Evolutionary conservation across 2,797 vertebrate species (phyloP).

Genomic region (Danio tinwini): DNA sequence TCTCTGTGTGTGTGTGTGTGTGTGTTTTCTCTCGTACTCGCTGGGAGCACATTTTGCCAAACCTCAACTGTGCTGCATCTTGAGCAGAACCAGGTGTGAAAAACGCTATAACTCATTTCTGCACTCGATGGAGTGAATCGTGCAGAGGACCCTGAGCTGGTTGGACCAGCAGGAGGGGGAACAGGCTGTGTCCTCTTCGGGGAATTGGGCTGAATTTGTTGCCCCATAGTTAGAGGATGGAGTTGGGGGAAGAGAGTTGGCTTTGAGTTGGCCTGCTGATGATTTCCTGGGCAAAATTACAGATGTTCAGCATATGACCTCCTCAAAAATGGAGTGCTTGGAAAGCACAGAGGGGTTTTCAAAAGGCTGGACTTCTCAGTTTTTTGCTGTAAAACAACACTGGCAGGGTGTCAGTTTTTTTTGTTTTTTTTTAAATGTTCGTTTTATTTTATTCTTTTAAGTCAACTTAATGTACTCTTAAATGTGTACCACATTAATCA

Average conservation of each 20-base stretch:
- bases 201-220: constrained; percentile 57
- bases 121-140: constrained; percentile 70
- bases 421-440: constrained; percentile 21
- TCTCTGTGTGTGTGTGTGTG: neutral
- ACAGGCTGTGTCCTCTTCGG: constrained; percentile 41
- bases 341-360: constrained; percentile 72
- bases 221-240: constrained; percentile 45
- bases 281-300: constrained; percentile 88
- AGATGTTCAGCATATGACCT: constrained; percentile 89
- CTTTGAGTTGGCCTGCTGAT: constrained; percentile 76
- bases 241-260: constrained; percentile 7
- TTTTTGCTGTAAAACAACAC: constrained; percentile 50
- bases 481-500: constrained; percentile 5
- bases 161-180: constrained; percentile 47
- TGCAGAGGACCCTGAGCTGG: constrained; percentile 57
- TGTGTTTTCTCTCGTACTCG: constrained; percentile 65
- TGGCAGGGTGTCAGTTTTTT: constrained; percentile 15
- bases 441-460: constrained; percentile 23
- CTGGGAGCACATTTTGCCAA: constrained; percentile 79
- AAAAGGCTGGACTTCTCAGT: constrained; percentile 43
- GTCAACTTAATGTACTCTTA: constrained; percentile 27
- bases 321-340: constrained; percentile 85
- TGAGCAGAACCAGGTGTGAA: constrained; percentile 97
- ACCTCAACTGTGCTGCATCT: constrained; percentile 80
- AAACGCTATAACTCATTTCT: constrained; percentile 88